phyloP scores from a whole-genome alignment of 37 sponge, comb jelly and placozoan genomes.

The Bolinopsis microptera region DNA sequence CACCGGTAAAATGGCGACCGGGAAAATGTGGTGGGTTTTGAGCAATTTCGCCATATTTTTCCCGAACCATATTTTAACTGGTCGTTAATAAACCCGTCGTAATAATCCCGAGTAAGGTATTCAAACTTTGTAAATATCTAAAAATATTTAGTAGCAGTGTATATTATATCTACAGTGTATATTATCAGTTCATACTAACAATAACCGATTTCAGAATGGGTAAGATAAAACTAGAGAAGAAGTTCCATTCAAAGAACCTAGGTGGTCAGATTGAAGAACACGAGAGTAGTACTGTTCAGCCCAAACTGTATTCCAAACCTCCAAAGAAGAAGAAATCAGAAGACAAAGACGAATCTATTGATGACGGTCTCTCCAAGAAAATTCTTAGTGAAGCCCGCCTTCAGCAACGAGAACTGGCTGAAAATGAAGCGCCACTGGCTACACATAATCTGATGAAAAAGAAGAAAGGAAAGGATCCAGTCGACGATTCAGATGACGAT shows the following conservation, averaged over 20 bases:
- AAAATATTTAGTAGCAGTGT: too few species aligned
- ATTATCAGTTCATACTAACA: too few species aligned
- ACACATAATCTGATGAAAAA: not conserved
- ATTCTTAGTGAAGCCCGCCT: constrained; percentile 29
- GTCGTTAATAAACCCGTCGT: too few species aligned
- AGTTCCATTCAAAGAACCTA: constrained; percentile 14
- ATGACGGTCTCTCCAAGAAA: constrained; percentile 23
- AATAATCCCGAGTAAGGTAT: too few species aligned
- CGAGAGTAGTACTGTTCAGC: constrained; percentile 44
- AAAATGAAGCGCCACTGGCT: not conserved
- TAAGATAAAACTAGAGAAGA: constrained; percentile 60
- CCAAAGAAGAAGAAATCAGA: constrained; percentile 45
- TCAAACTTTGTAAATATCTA: too few species aligned
- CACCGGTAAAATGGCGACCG: too few species aligned
- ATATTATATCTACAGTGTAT: too few species aligned
- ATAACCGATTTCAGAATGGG: too few species aligned
- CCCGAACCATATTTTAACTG: too few species aligned
- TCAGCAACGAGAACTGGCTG: constrained; percentile 12
- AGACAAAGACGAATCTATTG: not conserved
- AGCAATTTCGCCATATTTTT: too few species aligned
- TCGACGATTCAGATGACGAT: constrained; percentile 32
- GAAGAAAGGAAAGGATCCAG: not conserved
- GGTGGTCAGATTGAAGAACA: constrained; percentile 35
- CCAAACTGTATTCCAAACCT: constrained; percentile 27
- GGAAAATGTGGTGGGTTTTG: too few species aligned